Base-by-base conservation (phyloP, 2,113 vertebrate species). In the Peucedramus taeniatus region DNA sequence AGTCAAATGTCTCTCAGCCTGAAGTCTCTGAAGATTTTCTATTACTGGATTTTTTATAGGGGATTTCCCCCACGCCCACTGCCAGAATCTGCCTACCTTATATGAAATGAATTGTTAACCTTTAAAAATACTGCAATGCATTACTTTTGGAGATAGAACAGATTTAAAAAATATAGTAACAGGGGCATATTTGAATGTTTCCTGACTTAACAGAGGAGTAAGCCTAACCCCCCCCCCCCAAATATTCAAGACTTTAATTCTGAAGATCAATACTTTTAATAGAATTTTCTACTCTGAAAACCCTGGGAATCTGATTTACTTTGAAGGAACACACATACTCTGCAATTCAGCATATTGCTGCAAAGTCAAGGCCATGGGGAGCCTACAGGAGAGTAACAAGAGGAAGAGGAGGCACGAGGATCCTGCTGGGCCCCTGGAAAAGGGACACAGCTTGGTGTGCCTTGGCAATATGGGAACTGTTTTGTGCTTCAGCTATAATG, bases 371-470 rank as follows among this genome's bases (percentile, higher is more conserved):
- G 85, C 53, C 37, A 28, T 0, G 2, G 44, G 27, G 40, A 87
- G 40, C 49, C 42, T 4, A 2, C 1, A 7, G 50, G 45, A 59
- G 0, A 0, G 28, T 42, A n/a, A 47, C 0, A 0, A 59, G 33
- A 56, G 21, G 50, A 74, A 39, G 53, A 78, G 44, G 54, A 70
- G 37, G 40, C 7, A 18, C 0, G 0, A 94, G 31, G 40, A 87
- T 40, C 56, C 27, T 53, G 27, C 37, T 83, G 39, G 22, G 53
- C 13, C 75, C 22, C 27, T 3, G 3, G 16, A 26, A 50, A 83
- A 61, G 33, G 50, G 50, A 76, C 40, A 1, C 56, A n/a, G 47
- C 75, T 87, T 15, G 6, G 28, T 26, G 26, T 2, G 3, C 64
- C 54, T 53, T 51, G 51, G 47, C 5, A 3, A 31, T 42, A 51